Conservation (phyloP, 2,113 vertebrate genomes). For the Bucco capensis region DNA sequence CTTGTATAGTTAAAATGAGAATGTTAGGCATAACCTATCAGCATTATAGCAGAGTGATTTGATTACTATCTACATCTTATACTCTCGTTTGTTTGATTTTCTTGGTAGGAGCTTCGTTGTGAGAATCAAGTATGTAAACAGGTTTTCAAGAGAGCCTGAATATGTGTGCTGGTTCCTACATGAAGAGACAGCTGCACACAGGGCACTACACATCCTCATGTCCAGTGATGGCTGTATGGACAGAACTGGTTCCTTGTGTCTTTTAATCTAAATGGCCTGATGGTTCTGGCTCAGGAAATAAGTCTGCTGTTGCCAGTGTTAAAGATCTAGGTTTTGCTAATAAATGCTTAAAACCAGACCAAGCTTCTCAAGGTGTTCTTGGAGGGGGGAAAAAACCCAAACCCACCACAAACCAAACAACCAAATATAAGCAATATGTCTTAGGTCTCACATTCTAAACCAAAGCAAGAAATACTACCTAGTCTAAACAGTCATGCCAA, state of each 20-base stretch:
- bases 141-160: constrained; percentile 75
- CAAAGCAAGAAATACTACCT: neutral
- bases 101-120: constrained; percentile 81
- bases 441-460: neutral
- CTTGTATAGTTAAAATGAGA: neutral
- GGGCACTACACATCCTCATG: neutral
- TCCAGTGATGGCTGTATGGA: neutral
- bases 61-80: neutral
- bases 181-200: neutral
- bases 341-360: neutral
- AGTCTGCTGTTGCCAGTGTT: neutral
- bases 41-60: neutral
- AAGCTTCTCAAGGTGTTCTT: neutral
- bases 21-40: neutral
- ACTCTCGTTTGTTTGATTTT: neutral
- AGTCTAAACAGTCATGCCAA: neutral
- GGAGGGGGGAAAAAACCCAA: neutral
- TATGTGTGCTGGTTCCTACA: neutral
- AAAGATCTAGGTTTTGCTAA: constrained; percentile 26
- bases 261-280: neutral
- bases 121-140: constrained; percentile 84
- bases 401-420: too few relatives aligned
- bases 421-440: rapidly evolving
- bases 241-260: neutral
- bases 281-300: neutral